Conservation (phyloP, 2,113 vertebrate species). For the Calidris pugnax region DNA sequence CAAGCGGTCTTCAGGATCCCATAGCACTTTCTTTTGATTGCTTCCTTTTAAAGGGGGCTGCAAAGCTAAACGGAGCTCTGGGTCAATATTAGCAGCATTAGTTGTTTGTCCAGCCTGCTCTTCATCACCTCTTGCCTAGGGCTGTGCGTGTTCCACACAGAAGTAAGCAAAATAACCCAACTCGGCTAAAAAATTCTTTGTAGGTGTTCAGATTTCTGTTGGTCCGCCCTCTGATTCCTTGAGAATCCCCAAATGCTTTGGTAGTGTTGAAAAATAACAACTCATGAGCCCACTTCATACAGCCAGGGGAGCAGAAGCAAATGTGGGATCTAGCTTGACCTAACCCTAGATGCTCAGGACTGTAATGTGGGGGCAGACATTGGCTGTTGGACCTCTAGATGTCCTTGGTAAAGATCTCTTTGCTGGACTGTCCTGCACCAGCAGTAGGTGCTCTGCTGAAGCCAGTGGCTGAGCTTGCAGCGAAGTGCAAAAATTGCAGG, state of each 20-base stretch:
- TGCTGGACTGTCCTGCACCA: background rate
- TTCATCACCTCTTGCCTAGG: conserved; percentile 12
- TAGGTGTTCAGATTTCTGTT: background rate
- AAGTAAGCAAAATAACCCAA: conserved; percentile 9
- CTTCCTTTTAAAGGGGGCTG: conserved; percentile 11
- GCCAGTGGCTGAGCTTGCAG: background rate
- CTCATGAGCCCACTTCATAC: background rate
- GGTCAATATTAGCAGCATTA: conserved; percentile 12
- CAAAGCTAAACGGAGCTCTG: conserved; percentile 11
- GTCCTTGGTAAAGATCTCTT: background rate
- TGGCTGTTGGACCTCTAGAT: background rate
- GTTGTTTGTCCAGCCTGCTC: conserved; percentile 29
- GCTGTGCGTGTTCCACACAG: background rate
- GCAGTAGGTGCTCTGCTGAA: background rate
- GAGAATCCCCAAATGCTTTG: background rate
- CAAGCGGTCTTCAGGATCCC: conserved; percentile 12
- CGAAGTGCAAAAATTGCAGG: background rate
- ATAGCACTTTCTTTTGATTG: conserved; percentile 41
- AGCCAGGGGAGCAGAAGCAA: background rate
- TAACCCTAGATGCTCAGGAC: background rate
- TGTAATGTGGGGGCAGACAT: background rate
- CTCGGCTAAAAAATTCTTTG: background rate
- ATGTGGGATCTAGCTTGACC: background rate
- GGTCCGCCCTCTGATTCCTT: background rate
- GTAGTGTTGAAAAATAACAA: background rate